Evolutionary conservation across 1,140 invertebrate genomes (phyloP), one percentile per base, ranked within the genome.

Genomic region (Microvelia longipes): DNA sequence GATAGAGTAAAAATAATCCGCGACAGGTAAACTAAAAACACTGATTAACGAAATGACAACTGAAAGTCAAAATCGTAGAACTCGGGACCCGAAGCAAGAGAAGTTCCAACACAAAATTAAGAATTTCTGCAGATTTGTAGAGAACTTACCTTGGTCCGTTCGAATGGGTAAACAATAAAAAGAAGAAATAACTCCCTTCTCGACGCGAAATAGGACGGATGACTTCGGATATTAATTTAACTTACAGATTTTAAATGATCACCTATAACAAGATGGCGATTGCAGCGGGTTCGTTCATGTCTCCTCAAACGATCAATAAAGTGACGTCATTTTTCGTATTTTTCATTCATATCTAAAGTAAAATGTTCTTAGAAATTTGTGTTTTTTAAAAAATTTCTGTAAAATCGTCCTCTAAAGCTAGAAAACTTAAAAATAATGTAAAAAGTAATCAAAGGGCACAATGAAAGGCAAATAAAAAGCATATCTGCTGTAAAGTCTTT

Each of bases 71-170:
- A 50, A 50, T 19, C 19, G 35, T 5, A 50, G 19, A 19, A 19
- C 5, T 19, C 35, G 35, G 35, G 35, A 50, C 35, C 35, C 35
- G 35, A 19, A 50, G 35, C 35, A 50, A 50, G 35, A 11, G 35
- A 50, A 11, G n/a, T n/a, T n/a, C n/a, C n/a, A n/a, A n/a, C n/a
- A n/a, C n/a, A n/a, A n/a, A n/a, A n/a, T n/a, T n/a, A n/a, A n/a
- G n/a, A n/a, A n/a, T n/a, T n/a, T n/a, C n/a, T n/a, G n/a, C n/a
- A n/a, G n/a, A n/a, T n/a, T n/a, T n/a, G n/a, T n/a, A n/a, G n/a
- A n/a, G n/a, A 29, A 73, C 71, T 74, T 78, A 86, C 84, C 82
- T 85, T 84, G 85, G 85, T 86, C 84, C 85, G 85, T 85, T 83
- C 85, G 84, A 83, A 85, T 85, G 84, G 84, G 85, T 85, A 80